Evolutionary conservation across 1,140 invertebrate species (phyloP).

Genomic region (Diorhabda sublineata): DNA sequence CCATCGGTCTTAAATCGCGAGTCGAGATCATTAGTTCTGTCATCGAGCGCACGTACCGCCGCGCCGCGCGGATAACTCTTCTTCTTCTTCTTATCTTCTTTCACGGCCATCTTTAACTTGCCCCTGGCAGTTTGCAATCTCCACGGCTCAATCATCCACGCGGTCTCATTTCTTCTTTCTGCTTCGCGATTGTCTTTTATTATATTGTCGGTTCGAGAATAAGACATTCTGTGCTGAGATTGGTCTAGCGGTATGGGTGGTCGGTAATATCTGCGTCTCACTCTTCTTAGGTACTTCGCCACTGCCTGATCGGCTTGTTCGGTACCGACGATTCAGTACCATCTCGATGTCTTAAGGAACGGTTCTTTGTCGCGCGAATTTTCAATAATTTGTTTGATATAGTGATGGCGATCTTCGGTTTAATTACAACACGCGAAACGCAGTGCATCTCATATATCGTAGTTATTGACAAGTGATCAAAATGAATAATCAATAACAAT

Average conservation of each 20-base stretch:
- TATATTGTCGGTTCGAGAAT: constrained; percentile 43
- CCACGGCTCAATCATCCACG: constrained; percentile 44
- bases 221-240: constrained; percentile 46
- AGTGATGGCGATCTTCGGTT: constrained; percentile 7
- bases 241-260: constrained; percentile 46
- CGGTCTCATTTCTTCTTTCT: constrained; percentile 41
- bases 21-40: constrained; percentile 32
- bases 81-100: constrained; percentile 18
- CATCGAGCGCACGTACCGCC: constrained; percentile 28
- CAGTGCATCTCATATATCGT: neutral
- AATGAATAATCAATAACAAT: neutral
- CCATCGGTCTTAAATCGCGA: constrained; percentile 16
- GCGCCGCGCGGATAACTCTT: constrained; percentile 6
- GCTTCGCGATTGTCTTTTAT: constrained; percentile 45
- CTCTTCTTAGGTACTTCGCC: constrained; percentile 11
- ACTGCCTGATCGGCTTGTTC: constrained; percentile 10
- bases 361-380: constrained; percentile 11
- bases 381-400: constrained; percentile 13
- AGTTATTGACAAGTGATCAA: neutral
- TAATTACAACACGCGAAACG: constrained; percentile 8
- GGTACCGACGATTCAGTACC: constrained; percentile 31
- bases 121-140: constrained; percentile 26
- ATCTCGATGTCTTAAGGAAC: constrained; percentile 4
- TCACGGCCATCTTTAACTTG: constrained; percentile 34
- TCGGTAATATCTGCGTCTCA: constrained; percentile 26